Evolutionary conservation across 2,888 invertebrate species (phyloP), one percentile per base, ranked within the genome.

Genomic region (Yponomeuta cagnagella): DNA sequence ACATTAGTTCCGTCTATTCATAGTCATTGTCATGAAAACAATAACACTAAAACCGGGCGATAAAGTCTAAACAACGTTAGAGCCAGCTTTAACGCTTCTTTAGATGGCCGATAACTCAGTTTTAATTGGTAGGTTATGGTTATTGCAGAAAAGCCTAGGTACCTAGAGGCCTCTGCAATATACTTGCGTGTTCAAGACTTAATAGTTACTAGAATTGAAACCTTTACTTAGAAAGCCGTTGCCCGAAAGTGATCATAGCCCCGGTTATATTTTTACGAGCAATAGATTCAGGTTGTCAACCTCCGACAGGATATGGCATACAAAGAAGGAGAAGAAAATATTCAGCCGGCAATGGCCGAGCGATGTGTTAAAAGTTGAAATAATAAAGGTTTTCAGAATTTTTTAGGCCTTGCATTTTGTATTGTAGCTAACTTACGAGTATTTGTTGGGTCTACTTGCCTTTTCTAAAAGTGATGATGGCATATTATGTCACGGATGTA

Each of bases 1-100:
- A 58, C 52, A 65, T 65, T 65, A 31, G 65, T 65, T 65, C 33
- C 65, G 65, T 33, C 65, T 31, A 65, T 65, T 65, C 33, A 43
- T 6, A 65, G 65, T 65, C 10, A 65, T 12, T 65, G 65, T 31
- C 65, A 65, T 33, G 10, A 30, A 58, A 31, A 65, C 31, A 65
- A 31, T 65, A 65, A 33, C 33, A 30, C 65, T 65, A 6, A 30
- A 12, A 33, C 10, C n/a, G 10, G 30, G 65, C 31, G 65, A 65
- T 65, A 65, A 65, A 65, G 15, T 65, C 65, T 10, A 64, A 23
- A 30, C 33, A 10, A 8, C 65, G 15, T 33, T 33, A 65, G 1
- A 30, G 1, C 10, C 33, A 65, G 30, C 31, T 12, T 33, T 10
- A 33, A 65, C 33, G 65, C 30, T 12, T 65, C 65, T 65, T 33